These are phyloP conservation scores for Sigmodon hispidus DNA, from an alignment of 2,113 vertebrate species.

Conservation along the genomic window DNA sequence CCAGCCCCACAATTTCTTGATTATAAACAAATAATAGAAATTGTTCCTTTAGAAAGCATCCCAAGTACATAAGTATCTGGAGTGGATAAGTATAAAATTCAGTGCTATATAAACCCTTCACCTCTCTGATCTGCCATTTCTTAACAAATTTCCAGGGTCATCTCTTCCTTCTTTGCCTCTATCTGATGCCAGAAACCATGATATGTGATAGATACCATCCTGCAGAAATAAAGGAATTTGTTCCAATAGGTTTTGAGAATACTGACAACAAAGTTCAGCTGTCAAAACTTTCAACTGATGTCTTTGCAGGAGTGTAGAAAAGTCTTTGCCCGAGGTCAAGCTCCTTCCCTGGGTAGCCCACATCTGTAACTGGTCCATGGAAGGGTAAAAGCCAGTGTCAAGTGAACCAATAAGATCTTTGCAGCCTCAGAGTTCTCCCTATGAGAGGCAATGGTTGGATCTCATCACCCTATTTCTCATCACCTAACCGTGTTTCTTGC, in stretches of 20 bases:
- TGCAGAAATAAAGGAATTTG: neutral
- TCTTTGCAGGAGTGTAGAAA: neutral
- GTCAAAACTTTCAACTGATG: neutral
- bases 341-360: neutral
- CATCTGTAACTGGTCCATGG: neutral
- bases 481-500: neutral
- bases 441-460: neutral
- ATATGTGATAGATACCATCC: neutral
- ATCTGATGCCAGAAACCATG: too few species aligned
- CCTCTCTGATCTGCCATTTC: neutral
- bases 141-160: neutral
- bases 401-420: neutral
- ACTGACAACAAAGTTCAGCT: neutral
- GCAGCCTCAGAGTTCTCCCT: neutral
- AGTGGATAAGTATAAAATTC: neutral
- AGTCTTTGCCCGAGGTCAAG: neutral
- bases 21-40: neutral
- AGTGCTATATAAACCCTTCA: neutral
- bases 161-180: neutral
- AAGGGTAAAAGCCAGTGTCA: neutral
- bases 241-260: neutral
- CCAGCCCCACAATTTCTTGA: too few species aligned
- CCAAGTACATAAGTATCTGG: neutral
- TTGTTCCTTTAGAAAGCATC: neutral
- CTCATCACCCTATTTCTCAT: neutral